phyloP scores from a whole-genome alignment of 2,797 vertebrate genomes.

The Amazonetta brasiliensis region DNA sequence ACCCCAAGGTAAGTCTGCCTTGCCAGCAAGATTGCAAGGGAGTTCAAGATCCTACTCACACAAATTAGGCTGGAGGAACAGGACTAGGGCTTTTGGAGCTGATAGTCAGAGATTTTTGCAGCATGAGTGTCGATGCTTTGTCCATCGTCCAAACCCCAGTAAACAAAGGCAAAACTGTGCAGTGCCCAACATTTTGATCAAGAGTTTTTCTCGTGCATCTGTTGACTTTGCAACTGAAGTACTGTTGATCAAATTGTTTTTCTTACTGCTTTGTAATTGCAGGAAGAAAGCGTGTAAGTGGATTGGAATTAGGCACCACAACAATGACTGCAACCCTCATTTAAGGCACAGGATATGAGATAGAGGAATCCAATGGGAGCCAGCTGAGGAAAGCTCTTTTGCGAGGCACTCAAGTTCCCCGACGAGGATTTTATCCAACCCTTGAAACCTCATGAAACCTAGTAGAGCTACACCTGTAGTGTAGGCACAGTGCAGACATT shows the following conservation, averaged over 20 bases:
- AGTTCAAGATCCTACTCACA: not conserved
- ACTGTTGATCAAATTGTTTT: not conserved
- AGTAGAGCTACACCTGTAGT: not conserved
- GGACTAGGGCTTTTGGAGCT: not conserved
- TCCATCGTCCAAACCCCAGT: not conserved
- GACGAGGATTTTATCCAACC: not conserved
- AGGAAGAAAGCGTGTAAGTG: not conserved
- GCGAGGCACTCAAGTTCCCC: not conserved
- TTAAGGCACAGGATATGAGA: not conserved
- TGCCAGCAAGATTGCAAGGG: not conserved
- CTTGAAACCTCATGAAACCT: not conserved
- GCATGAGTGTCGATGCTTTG: not conserved
- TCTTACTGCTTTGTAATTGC: not conserved
- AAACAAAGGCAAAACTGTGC: slow-evolving; percentile 14
- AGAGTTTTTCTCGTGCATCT: not conserved
- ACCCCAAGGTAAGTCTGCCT: not conserved
- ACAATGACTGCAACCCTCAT: not conserved
- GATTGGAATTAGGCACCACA: not conserved
- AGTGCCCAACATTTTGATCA: not conserved
- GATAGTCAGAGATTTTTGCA: not conserved
- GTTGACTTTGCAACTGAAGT: slow-evolving; percentile 19
- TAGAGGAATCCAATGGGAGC: not conserved
- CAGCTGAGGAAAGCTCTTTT: slow-evolving; percentile 1
- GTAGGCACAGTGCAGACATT: not conserved
- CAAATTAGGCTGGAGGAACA: not conserved